Percentiles rank a stretch among this genome's conserved stretches.
Conservation (phyloP, 1,140 invertebrate species). For the Wasmannia auropunctata region DNA sequence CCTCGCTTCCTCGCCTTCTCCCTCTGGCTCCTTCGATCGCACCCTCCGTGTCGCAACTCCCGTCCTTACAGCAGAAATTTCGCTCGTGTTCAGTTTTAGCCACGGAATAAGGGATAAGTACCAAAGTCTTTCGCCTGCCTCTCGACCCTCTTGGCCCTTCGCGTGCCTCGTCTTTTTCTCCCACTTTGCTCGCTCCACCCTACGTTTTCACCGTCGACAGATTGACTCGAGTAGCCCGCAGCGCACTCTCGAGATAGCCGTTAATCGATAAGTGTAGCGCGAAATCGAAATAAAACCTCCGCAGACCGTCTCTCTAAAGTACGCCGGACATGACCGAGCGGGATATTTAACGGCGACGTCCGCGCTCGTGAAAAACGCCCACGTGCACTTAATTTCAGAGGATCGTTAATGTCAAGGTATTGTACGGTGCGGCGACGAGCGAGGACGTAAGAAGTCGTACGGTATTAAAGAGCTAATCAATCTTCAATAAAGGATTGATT, state of each 20-base stretch:
- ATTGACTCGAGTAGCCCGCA: conserved; percentile 27
- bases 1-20: not conserved
- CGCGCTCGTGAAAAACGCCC: not conserved
- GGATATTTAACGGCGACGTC: conserved; percentile 7
- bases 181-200: not conserved
- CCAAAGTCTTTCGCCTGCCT: conserved; percentile 59
- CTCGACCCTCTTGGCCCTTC: conserved; percentile 24
- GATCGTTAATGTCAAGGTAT: not conserved
- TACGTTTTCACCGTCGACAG: conserved; percentile 12
- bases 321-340: not conserved
- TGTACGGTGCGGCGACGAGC: not conserved
- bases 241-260: conserved; percentile 23
- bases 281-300: conserved; percentile 45
- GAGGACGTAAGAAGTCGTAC: not conserved
- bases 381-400: not conserved
- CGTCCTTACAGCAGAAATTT: conserved; percentile 66
- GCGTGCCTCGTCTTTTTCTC: conserved; percentile 14
- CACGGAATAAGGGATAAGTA: conserved; percentile 71
- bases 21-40: conserved; percentile 1
- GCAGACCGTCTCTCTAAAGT: not conserved
- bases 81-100: conserved; percentile 70
- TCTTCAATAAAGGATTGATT: not conserved
- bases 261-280: conserved; percentile 50
- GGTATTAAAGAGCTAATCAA: not conserved
- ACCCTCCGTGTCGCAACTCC: conserved; percentile 57